Conservation (phyloP, 2,113 vertebrate genomes). For the Chaetodon auriga region DNA sequence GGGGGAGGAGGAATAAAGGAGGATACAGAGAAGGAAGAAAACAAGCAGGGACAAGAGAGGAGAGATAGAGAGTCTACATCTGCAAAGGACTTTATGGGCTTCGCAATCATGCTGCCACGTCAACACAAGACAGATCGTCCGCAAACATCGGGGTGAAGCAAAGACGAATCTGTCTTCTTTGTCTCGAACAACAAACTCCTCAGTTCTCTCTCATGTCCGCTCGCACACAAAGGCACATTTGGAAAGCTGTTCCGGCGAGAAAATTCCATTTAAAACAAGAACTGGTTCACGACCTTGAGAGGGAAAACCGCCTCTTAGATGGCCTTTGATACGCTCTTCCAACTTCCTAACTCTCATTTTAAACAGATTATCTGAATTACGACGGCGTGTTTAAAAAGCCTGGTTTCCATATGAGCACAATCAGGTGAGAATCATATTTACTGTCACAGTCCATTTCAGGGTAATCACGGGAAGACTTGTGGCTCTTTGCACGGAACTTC, state of each 20-base stretch:
- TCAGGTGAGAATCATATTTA: conserved; percentile 27
- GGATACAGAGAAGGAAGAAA: conserved; percentile 31
- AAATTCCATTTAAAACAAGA: conserved; percentile 48
- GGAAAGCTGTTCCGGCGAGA: conserved; percentile 26
- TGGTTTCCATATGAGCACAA: conserved; percentile 28
- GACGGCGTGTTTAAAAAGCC: conserved; percentile 38
- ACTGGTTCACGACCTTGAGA: conserved; percentile 47
- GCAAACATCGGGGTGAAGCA: conserved; percentile 38
- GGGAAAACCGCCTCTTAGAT: conserved; percentile 43
- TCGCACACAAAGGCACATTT: conserved; percentile 19
- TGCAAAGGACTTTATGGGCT: conserved; percentile 72
- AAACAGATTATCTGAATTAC: conserved; percentile 47
- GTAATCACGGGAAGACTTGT: neutral
- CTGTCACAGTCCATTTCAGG: conserved; percentile 50
- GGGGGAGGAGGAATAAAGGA: conserved; percentile 29
- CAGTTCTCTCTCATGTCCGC: neutral
- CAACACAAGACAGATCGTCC: conserved; percentile 65
- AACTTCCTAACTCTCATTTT: conserved; percentile 53
- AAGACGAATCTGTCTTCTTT: conserved; percentile 23
- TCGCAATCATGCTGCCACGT: conserved; percentile 78
- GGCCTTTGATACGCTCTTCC: conserved; percentile 35
- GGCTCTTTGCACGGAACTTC: conserved; percentile 13
- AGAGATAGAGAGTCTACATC: conserved; percentile 65
- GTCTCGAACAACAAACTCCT: conserved; percentile 31
- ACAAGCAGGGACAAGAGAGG: conserved; percentile 41